A percentile compares a stretch with the other conserved stretches of the same genome.
phyloP scores from a whole-genome alignment of 2,113 vertebrate species.

The Paramormyrops kingsleyae region DNA sequence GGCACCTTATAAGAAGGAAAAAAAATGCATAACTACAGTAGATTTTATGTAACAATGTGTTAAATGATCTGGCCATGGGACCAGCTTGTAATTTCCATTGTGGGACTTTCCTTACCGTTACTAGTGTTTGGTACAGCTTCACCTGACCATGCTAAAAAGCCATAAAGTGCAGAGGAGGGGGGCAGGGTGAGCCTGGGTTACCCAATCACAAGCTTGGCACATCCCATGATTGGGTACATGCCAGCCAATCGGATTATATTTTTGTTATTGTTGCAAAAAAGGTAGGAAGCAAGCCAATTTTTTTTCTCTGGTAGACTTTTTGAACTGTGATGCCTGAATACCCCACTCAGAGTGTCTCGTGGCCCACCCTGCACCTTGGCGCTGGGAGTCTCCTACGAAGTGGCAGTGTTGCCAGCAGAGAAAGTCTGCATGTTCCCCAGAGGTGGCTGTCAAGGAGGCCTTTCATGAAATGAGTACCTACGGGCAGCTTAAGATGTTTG shows the following conservation, averaged over 20 bases:
- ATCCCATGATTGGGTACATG: background rate
- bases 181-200: background rate
- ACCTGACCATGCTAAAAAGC: background rate
- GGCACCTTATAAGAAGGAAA: background rate
- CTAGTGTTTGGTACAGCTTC: background rate
- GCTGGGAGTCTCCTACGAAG: background rate
- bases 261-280: background rate
- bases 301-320: background rate
- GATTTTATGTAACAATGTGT: background rate
- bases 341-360: background rate
- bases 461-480: constrained; percentile 19
- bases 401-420: background rate
- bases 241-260: background rate
- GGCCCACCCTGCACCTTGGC: background rate
- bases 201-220: background rate
- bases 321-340: background rate
- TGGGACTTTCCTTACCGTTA: background rate
- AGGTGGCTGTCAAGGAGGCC: constrained; percentile 29
- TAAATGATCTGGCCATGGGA: background rate
- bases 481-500: constrained; percentile 16
- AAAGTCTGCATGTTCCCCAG: background rate
- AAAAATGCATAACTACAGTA: background rate
- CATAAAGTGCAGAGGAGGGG: background rate
- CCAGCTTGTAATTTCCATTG: background rate
- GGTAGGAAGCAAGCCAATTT: background rate